phyloP scores from a whole-genome alignment of 2,797 vertebrate species.

The Varecia variegata region DNA sequence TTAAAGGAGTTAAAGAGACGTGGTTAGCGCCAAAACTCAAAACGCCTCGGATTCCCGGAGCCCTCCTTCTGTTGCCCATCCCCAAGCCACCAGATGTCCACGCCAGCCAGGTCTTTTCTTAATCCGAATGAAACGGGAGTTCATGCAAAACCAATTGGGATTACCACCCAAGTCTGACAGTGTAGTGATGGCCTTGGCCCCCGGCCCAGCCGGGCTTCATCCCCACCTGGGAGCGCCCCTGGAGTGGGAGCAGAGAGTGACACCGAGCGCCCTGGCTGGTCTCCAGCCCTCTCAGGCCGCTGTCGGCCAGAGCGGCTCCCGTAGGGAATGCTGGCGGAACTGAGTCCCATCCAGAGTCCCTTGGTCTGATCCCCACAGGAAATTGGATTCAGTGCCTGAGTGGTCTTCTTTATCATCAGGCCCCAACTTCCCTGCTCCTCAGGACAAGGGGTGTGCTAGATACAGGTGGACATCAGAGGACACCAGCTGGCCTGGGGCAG shows the following conservation, averaged over 20 bases:
- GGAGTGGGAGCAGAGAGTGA: not conserved
- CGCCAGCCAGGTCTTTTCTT: slow-evolving; percentile 70
- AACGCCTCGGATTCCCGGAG: not conserved
- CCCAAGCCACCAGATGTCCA: slow-evolving; percentile 59
- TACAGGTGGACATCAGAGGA: not conserved
- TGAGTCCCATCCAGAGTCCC: not conserved
- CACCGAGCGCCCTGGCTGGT: not conserved
- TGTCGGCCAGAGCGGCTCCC: not conserved
- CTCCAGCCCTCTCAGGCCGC: not conserved
- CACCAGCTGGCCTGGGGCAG: not conserved
- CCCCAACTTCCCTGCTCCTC: not conserved
- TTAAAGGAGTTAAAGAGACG: slow-evolving; percentile 8
- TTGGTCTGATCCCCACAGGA: not conserved
- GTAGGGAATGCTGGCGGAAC: not conserved
- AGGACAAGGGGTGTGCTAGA: not conserved
- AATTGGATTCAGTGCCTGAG: slow-evolving; percentile 40
- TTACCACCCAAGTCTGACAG: slow-evolving; percentile 67
- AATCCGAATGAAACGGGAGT: slow-evolving; percentile 57
- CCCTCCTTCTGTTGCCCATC: not conserved
- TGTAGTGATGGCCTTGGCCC: slow-evolving; percentile 40
- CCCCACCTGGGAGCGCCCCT: not conserved
- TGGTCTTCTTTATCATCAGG: not conserved
- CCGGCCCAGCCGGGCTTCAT: slow-evolving; percentile 39
- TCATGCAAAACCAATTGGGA: slow-evolving; percentile 61
- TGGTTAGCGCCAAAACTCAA: not conserved